phyloP scores from a whole-genome alignment of 2,888 invertebrate species.

The Thymelicus lineola region DNA sequence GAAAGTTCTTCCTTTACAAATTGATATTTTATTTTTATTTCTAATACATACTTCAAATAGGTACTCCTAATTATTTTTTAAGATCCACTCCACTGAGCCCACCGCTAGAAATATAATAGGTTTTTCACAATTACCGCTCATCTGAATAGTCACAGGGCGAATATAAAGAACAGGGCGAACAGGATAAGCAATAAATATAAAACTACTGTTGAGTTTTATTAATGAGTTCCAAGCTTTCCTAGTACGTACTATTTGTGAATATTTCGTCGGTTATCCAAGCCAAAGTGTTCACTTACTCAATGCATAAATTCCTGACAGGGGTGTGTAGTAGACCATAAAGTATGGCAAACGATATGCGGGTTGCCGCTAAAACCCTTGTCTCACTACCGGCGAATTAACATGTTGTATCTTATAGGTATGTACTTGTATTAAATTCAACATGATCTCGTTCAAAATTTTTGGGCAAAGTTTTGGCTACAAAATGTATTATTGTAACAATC shows the following conservation, averaged over 20 bases:
- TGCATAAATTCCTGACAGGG: slow-evolving; percentile 37
- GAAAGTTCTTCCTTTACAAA: too few species aligned
- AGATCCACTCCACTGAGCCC: too few species aligned
- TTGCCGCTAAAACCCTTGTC: background rate
- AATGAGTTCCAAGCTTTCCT: background rate
- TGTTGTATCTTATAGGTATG: background rate
- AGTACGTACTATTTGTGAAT: background rate
- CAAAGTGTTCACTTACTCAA: slow-evolving; percentile 24
- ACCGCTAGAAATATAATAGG: too few species aligned
- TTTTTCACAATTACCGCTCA: too few species aligned
- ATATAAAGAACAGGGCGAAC: background rate
- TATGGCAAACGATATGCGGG: slow-evolving; percentile 41
- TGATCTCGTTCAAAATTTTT: too few species aligned
- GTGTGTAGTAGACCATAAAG: slow-evolving; percentile 48
- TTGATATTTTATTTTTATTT: too few species aligned
- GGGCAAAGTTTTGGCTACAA: too few species aligned
- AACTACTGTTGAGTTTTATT: background rate
- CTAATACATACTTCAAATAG: too few species aligned
- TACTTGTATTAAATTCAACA: too few species aligned
- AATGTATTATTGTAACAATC: too few species aligned
- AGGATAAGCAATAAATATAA: slow-evolving; percentile 1
- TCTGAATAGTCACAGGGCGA: background rate
- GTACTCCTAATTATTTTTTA: too few species aligned
- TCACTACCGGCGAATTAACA: slow-evolving; percentile 5
- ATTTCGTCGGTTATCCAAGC: slow-evolving; percentile 15